Percentiles rank a stretch among this genome's conserved stretches.
Conservation (phyloP, 2,113 vertebrate genomes). For the Sylvilagus bachmani region DNA sequence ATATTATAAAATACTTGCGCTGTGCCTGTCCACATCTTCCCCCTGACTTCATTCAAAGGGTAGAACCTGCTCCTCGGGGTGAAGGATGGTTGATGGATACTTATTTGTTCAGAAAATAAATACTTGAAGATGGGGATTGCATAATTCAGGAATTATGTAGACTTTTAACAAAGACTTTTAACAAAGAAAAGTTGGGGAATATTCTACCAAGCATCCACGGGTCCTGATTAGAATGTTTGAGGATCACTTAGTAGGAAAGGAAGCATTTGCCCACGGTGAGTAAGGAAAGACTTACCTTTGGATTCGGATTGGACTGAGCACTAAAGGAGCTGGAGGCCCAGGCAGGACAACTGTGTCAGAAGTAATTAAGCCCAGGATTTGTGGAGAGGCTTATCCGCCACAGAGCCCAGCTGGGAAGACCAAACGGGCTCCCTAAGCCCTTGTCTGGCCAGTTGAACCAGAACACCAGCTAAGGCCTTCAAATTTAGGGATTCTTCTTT, state of each 20-base stretch:
- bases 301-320: conserved; percentile 76
- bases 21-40: background rate
- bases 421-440: conserved; percentile 75
- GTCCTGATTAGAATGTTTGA: conserved; percentile 42
- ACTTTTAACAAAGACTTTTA: conserved; percentile 25
- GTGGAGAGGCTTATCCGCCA: conserved; percentile 83
- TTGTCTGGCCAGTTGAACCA: conserved; percentile 80
- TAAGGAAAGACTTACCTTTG: conserved; percentile 76
- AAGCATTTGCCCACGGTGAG: conserved; percentile 75
- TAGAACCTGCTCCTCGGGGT: background rate
- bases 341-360: conserved; percentile 82
- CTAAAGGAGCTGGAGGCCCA: conserved; percentile 82
- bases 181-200: conserved; percentile 30
- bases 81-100: conserved; percentile 9
- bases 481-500: conserved; percentile 77
- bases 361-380: conserved; percentile 87
- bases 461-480: conserved; percentile 62
- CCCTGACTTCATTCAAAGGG: conserved; percentile 50
- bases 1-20: conserved; percentile 61
- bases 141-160: conserved; percentile 43
- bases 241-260: conserved; percentile 73
- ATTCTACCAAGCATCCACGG: conserved; percentile 41
- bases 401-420: conserved; percentile 81
- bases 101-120: conserved; percentile 42
- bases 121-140: background rate